Evolutionary conservation across 2,113 vertebrate species (phyloP).

Genomic region (Sebastes schlegelii): DNA sequence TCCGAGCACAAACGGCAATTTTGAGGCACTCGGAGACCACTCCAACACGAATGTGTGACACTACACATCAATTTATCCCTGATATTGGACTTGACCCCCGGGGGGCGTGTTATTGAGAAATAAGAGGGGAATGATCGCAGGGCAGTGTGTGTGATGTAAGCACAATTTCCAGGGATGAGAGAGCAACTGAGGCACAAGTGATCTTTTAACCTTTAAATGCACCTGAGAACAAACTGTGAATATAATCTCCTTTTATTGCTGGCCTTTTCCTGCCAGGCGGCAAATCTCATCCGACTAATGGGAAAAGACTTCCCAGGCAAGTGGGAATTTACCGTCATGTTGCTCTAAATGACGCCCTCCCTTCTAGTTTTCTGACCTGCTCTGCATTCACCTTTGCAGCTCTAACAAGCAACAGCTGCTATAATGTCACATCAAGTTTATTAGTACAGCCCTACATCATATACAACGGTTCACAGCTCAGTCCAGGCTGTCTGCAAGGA

Average conservation of each 20-base stretch:
- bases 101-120: conserved; percentile 26
- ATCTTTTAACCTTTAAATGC: conserved; percentile 2
- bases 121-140: conserved; percentile 12
- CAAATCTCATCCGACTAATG: conserved; percentile 47
- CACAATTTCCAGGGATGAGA: not conserved
- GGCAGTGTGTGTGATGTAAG: conserved; percentile 15
- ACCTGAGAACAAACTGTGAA: conserved; percentile 15
- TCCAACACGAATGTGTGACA: conserved; percentile 33
- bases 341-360: conserved; percentile 3
- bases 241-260: conserved; percentile 27
- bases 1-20: conserved; percentile 44
- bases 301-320: conserved; percentile 15
- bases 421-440: conserved; percentile 27
- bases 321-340: conserved; percentile 1
- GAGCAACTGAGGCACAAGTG: conserved; percentile 4
- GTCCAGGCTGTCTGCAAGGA: not conserved
- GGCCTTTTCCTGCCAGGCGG: not conserved
- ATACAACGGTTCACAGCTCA: conserved; percentile 2
- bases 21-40: conserved; percentile 28
- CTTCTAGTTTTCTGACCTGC: conserved; percentile 26
- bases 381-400: conserved; percentile 24
- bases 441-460: not conserved
- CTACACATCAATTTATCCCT: conserved; percentile 45
- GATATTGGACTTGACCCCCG: conserved; percentile 50
- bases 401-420: conserved; percentile 6